Conservation (phyloP, 2,888 invertebrate species). For the Iselma pallidipennis region DNA sequence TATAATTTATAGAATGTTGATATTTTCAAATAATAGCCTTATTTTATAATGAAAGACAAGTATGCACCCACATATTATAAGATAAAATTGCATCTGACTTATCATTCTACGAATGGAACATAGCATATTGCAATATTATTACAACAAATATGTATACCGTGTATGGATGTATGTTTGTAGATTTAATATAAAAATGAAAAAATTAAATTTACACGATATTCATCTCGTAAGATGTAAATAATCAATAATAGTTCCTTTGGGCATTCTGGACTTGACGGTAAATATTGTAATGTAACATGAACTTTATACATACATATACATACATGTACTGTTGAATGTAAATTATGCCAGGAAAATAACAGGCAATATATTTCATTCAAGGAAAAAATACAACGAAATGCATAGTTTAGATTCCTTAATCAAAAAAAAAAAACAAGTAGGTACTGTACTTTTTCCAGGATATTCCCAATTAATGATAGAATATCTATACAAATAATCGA, state of each 20-base stretch:
- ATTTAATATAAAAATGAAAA: too few relatives aligned
- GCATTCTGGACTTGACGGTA: neutral
- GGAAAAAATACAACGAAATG: neutral
- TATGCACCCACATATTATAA: neutral
- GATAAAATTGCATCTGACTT: neutral
- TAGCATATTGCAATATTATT: neutral
- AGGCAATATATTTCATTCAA: constrained; percentile 6
- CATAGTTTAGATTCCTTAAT: neutral
- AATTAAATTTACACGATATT: neutral
- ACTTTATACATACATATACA: neutral
- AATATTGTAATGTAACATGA: constrained; percentile 9
- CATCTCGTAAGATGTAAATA: neutral
- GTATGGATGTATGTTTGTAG: neutral
- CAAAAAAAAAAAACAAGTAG: too few relatives aligned
- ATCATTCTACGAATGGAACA: neutral
- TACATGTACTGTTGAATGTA: constrained; percentile 2
- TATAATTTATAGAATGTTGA: too few relatives aligned
- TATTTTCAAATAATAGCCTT: too few relatives aligned
- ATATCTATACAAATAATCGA: too few relatives aligned
- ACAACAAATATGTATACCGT: neutral
- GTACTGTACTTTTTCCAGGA: too few relatives aligned
- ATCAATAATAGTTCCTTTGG: neutral
- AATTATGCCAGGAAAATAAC: constrained; percentile 6
- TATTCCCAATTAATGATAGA: too few relatives aligned
- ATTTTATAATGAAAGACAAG: too few relatives aligned